Evolutionary conservation across 2,888 invertebrate species (phyloP), one percentile per base, ranked within the genome.

Genomic region (Elysia crispata): DNA sequence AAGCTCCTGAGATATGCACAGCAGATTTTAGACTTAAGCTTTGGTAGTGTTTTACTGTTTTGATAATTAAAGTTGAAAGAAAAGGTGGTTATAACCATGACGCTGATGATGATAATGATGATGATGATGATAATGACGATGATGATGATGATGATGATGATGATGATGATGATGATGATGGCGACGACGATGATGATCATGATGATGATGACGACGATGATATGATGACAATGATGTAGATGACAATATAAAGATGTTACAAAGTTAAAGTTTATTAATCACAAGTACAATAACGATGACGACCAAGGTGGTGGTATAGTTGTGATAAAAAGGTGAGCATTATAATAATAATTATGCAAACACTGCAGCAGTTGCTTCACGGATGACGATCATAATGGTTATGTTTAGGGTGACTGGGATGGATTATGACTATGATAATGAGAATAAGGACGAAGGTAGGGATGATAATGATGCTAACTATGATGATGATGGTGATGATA

Each of bases 1-100:
- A 18, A 89, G 82, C 77, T 89, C 89, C 75, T 81, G 73, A 74
- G 33, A 20, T 6, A 33, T 11, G 13, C 18, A 5, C 13, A 76
- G n/a, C 18, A 49, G 23, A 15, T 54, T 57, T 30, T 6, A 11
- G 41, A 11, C n/a, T n/a, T n/a, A n/a, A n/a, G n/a, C n/a, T n/a
- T n/a, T n/a, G 41, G 41, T 6, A 41, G 3, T 3, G 41, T 41
- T 41, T 41, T 41, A 41, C 11, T 6, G 41, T 41, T 3, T 41
- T 3, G 11, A 72, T 49, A 72, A 50, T 30, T 0, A 49, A 50
- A 72, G 72, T 13, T 49, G 49, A 50, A 72, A 28, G 49, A 49
- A 28, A 49, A 54, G 28, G 50, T 31, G 15, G 25, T 30, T 1
- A 70, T 6, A 33, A n/a, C 15, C 1, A 33, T 70, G 70, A 31